Conservation (phyloP, 2,113 vertebrate species). For the Oryzias celebensis region DNA sequence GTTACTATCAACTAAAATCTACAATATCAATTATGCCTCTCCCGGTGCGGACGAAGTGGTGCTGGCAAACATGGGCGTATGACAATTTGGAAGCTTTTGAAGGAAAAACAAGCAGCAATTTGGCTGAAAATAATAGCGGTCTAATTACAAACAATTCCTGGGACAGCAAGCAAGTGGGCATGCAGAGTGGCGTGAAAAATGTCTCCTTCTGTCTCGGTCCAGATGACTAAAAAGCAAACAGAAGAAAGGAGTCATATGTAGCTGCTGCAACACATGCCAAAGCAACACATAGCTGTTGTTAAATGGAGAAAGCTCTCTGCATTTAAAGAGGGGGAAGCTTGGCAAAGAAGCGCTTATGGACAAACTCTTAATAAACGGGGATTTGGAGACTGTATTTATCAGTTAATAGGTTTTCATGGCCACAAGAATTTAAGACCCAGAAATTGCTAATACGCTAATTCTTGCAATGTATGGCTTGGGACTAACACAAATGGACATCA, state of each 20-base stretch:
- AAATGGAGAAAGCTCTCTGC: conserved; percentile 43
- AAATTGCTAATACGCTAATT: background rate
- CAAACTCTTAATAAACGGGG: background rate
- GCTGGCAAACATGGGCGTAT: conserved; percentile 39
- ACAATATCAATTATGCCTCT: conserved; percentile 58
- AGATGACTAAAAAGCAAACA: conserved; percentile 54
- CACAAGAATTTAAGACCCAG: background rate
- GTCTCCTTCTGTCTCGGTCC: conserved; percentile 59
- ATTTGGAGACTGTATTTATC: background rate
- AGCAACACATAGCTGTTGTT: conserved; percentile 58
- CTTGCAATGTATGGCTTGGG: background rate
- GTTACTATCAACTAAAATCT: conserved; percentile 53
- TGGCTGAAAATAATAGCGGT: conserved; percentile 58
- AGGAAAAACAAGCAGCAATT: conserved; percentile 56
- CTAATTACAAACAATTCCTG: conserved; percentile 57
- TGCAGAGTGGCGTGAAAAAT: conserved; percentile 48
- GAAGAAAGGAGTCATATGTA: conserved; percentile 40
- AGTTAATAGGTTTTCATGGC: background rate
- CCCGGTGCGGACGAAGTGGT: conserved; percentile 34
- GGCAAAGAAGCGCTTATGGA: background rate
- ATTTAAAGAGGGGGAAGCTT: conserved; percentile 36
- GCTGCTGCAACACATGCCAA: conserved; percentile 50
- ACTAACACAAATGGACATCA: conserved; percentile 1
- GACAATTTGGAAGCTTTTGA: conserved; percentile 41
- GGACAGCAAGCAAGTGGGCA: conserved; percentile 51